Percentiles rank a stretch among this genome's conserved stretches.
Conservation (phyloP, 2,797 vertebrate species). For the Miichthys miiuy region DNA sequence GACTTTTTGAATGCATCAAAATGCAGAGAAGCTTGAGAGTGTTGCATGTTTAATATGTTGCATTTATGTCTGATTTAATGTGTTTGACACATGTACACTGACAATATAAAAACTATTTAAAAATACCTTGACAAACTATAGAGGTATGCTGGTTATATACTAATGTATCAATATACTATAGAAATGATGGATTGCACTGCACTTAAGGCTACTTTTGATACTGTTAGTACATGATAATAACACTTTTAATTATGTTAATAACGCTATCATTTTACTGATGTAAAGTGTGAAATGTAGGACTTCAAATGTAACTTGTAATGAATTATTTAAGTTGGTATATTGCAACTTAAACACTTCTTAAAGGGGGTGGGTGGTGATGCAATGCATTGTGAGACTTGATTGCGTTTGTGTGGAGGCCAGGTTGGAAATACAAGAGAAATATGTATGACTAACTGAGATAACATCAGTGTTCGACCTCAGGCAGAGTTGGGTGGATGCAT, state of each 20-base stretch:
- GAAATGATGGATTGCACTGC: too few relatives aligned
- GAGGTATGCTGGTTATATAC: too few relatives aligned
- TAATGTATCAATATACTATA: background rate
- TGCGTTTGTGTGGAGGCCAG: background rate
- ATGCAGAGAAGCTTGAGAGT: too few relatives aligned
- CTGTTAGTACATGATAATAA: background rate
- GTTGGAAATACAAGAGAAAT: background rate
- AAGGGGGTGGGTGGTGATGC: background rate
- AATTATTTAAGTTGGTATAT: background rate
- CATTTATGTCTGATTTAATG: background rate
- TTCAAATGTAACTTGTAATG: background rate
- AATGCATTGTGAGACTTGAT: background rate
- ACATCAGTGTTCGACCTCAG: background rate
- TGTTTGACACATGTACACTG: background rate
- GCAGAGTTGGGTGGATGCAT: constrained; percentile 26
- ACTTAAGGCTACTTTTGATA: too few relatives aligned
- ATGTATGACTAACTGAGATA: background rate
- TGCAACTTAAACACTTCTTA: background rate
- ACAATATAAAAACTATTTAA: background rate
- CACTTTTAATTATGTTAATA: background rate
- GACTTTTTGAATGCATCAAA: background rate
- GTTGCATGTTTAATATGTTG: background rate
- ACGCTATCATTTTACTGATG: background rate
- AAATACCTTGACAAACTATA: background rate
- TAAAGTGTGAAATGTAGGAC: background rate